Percentiles rank a stretch among this genome's conserved stretches.
Evolutionary conservation across 2,113 vertebrate species (phyloP).

Genomic region (Tonatia bakeri): DNA sequence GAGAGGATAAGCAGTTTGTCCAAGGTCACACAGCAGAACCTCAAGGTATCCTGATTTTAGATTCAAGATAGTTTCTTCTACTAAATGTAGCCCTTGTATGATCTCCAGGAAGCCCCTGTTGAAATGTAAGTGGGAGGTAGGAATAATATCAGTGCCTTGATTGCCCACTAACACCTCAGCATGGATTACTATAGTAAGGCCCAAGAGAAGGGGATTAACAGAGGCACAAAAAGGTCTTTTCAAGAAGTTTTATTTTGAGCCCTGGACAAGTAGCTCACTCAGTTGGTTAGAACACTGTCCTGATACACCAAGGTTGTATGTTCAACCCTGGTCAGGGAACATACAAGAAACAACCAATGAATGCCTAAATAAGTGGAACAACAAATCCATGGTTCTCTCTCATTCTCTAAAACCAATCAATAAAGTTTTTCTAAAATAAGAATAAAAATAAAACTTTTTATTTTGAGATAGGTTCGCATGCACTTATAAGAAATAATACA

Average conservation of each 20-base stretch:
- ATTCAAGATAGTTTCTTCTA: background rate
- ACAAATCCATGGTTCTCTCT: no score
- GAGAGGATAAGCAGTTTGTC: slow-evolving; percentile 11
- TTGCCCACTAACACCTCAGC: background rate
- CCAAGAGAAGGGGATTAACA: background rate
- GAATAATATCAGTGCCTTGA: background rate
- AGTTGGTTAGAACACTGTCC: no score
- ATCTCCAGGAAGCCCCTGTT: background rate
- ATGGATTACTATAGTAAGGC: background rate
- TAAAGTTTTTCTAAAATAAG: no score
- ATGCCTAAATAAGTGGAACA: no score
- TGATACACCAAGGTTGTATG: no score
- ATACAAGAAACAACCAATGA: no score
- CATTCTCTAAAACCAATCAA: no score
- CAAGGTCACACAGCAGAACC: background rate
- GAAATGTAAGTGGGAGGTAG: background rate
- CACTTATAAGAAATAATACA: background rate
- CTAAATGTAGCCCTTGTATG: background rate
- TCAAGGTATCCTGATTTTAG: slow-evolving; percentile 2
- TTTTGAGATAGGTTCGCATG: background rate
- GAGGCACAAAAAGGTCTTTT: background rate
- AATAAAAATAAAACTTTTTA: background rate
- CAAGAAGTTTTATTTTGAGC: no score
- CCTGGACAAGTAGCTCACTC: no score
- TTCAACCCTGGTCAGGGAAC: no score